Percentiles rank a stretch among this genome's conserved stretches.
These are phyloP conservation scores for Podotricha telesiphe DNA, from an alignment of 2,888 invertebrate species.

Conservation along the genomic window DNA sequence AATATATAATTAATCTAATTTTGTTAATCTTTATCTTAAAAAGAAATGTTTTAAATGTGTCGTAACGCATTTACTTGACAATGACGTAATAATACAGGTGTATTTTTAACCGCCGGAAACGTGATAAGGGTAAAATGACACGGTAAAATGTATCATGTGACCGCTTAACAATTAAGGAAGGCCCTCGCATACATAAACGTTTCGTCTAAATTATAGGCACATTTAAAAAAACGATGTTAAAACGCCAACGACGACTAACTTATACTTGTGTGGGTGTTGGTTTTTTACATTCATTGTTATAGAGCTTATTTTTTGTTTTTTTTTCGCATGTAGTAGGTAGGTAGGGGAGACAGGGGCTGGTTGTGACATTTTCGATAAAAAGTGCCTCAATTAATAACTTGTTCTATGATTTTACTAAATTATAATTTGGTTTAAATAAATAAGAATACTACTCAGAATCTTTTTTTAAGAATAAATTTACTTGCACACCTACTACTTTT, in stretches of 20 bases:
- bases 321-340: no score
- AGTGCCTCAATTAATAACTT: no score
- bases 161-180: constrained; percentile 36
- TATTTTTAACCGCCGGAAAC: constrained; percentile 16
- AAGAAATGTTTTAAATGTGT: not conserved
- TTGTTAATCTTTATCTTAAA: not conserved
- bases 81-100: constrained; percentile 19
- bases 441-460: no score
- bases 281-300: no score
- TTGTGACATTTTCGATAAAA: no score
- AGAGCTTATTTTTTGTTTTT: not conserved
- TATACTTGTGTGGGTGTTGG: not conserved
- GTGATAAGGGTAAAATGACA: constrained; percentile 24
- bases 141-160: constrained; percentile 34
- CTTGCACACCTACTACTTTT: no score
- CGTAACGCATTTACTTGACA: not conserved
- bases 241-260: not conserved
- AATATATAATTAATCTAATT: not conserved
- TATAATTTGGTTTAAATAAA: no score
- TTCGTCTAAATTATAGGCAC: constrained; percentile 25
- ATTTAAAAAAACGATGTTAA: constrained; percentile 15
- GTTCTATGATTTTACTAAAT: no score
- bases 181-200: constrained; percentile 18
- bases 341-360: no score
- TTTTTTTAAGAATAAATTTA: no score